Conservation (phyloP, 2,888 invertebrate species). For the Bombylius discolor region DNA sequence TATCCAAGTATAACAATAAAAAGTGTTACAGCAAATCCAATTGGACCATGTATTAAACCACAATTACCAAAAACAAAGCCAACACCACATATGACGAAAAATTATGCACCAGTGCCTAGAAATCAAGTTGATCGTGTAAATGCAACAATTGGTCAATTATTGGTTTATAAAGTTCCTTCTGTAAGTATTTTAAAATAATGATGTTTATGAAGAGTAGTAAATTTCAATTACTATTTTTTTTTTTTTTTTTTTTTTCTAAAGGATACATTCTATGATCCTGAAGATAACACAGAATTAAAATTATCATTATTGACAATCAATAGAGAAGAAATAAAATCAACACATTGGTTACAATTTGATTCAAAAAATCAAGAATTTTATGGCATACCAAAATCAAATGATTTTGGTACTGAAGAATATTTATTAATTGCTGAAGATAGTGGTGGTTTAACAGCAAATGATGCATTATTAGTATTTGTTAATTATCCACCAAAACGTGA, state of each 20-base stretch:
- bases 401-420: slow-evolving; percentile 64
- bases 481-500: slow-evolving; percentile 47
- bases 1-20: slow-evolving; percentile 52
- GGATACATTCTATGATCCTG: slow-evolving; percentile 83
- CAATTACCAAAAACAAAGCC: slow-evolving; percentile 37
- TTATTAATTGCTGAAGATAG: slow-evolving; percentile 64
- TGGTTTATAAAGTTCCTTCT: slow-evolving; percentile 68
- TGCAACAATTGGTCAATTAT: slow-evolving; percentile 68
- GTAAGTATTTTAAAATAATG: slow-evolving; percentile 35
- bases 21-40: slow-evolving; percentile 50
- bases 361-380: slow-evolving; percentile 77
- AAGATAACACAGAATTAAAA: slow-evolving; percentile 65
- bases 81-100: slow-evolving; percentile 43
- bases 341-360: slow-evolving; percentile 84
- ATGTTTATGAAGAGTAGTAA: too few species aligned
- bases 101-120: slow-evolving; percentile 62
- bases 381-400: slow-evolving; percentile 62
- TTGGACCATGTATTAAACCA: slow-evolving; percentile 52
- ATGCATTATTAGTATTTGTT: slow-evolving; percentile 66
- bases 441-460: slow-evolving; percentile 60
- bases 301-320: slow-evolving; percentile 63
- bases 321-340: slow-evolving; percentile 48
- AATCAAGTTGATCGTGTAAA: slow-evolving; percentile 77
- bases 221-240: neutral
- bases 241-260: slow-evolving; percentile 27